phyloP scores from a whole-genome alignment of 2,888 invertebrate species.

The Drosophila anceps region DNA sequence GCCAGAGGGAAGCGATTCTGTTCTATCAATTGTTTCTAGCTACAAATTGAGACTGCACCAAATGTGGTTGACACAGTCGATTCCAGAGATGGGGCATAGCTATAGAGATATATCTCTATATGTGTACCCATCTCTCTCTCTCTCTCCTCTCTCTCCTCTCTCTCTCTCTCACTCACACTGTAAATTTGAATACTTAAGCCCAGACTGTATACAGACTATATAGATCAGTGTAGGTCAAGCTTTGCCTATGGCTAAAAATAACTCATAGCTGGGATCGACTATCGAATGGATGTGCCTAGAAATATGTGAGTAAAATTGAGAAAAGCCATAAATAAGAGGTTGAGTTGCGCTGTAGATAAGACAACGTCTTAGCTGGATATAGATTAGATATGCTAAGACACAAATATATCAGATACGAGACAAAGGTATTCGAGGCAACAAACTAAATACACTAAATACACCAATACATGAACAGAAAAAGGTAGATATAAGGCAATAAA shows the following conservation, averaged over 20 bases:
- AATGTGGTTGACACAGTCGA: slow-evolving; percentile 5
- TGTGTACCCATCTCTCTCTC: slow-evolving; percentile 1
- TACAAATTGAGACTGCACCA: slow-evolving; percentile 2
- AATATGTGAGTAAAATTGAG: neutral
- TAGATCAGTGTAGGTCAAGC: slow-evolving; percentile 36
- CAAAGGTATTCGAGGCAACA: neutral
- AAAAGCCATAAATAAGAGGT: neutral
- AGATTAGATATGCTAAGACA: neutral
- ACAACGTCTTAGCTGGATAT: neutral
- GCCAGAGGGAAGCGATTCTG: neutral
- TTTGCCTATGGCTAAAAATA: slow-evolving; percentile 20
- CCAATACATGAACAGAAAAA: neutral
- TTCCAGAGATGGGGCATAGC: neutral
- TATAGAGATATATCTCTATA: neutral
- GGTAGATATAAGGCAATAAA: neutral
- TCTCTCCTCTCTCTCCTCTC: neutral
- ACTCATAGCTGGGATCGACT: neutral
- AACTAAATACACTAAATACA: neutral
- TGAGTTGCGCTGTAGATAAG: neutral
- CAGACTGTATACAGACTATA: neutral
- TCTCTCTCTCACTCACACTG: neutral
- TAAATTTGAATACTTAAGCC: neutral
- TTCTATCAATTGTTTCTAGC: slow-evolving; percentile 28
- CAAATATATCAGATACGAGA: too few relatives aligned
- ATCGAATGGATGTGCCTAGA: neutral